Base-by-base conservation (phyloP, 2,113 vertebrate genomes). In the Sorex araneus region DNA sequence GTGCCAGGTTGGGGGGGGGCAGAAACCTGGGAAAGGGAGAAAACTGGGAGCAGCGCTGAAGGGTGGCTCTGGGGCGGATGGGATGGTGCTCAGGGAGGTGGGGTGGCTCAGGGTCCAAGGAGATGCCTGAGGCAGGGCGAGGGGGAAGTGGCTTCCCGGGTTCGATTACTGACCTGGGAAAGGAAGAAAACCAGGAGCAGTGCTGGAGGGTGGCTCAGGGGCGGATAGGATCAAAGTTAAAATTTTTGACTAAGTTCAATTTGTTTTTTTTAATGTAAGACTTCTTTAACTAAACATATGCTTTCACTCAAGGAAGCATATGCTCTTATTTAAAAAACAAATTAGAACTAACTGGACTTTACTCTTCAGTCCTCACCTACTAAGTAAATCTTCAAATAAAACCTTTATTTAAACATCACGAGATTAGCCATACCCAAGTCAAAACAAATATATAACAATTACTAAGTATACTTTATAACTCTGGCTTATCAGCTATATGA, bases 361-460 rank as follows among this genome's bases (percentile, higher is more conserved):
- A 80, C 54, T 95, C 95, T 69, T 79, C 69, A 69, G 60, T 81
- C 76, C 90, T 93, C 73, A 95, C 87, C 92, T 91, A 54, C 36
- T 92, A 89, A 97, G 63, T 89, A 96, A 96, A 97, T 76, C n/a
- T 94, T 82, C 34, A 86, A 75, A 63, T 76, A 57, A 93, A 87
- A 84, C 54, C 18, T 94, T 57, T 69, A 92, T 86, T 94, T 92
- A 93, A 94, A 79, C n/a, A 78, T 95, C 34, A 92, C 0, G 87
- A 87, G 70, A 92, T 16, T 30, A 64, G 12, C 73, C 27, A 69
- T 50, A 83, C 30, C 80, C 67, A 86, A 95, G 77, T 66, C 43
- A 86, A 93, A 95, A 95, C 45, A 96, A 87, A 90, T 76, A 71
- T 16, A 75, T 70, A 45, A 70, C 79, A 83, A 13, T 81, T 28